A percentile compares a stretch with the other conserved stretches of the same genome.
phyloP scores from a whole-genome alignment of 2,113 vertebrate species.

The Prolemur simus region DNA sequence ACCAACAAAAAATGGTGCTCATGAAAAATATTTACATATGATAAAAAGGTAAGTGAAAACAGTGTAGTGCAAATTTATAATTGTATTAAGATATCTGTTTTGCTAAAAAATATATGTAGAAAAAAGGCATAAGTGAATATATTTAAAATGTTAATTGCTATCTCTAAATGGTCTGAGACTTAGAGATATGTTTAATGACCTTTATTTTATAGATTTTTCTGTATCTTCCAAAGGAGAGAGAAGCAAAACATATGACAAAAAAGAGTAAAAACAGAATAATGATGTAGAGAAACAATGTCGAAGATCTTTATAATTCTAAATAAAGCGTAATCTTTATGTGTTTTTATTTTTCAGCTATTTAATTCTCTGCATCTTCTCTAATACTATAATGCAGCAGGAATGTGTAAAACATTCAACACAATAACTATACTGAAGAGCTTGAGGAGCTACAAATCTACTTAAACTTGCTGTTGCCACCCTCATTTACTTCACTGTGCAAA shows the following conservation, averaged over 20 bases:
- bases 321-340: neutral
- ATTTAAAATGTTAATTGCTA: neutral
- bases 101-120: neutral
- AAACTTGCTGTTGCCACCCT: neutral
- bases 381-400: neutral
- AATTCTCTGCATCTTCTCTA: neutral
- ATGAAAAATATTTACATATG: constrained; percentile 1
- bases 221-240: constrained; percentile 39
- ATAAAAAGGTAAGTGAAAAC: constrained; percentile 29
- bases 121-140: neutral
- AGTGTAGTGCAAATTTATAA: neutral
- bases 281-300: neutral
- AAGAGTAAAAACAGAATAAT: neutral
- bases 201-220: constrained; percentile 12
- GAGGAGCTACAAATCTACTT: neutral
- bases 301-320: neutral
- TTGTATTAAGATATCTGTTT: neutral
- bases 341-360: neutral
- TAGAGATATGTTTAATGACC: neutral
- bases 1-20: neutral
- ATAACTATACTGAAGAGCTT: neutral
- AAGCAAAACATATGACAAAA: neutral
- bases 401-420: neutral
- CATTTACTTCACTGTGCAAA: neutral
- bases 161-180: neutral